Evolutionary conservation across 2,113 vertebrate genomes (phyloP), one percentile per base, ranked within the genome.

Genomic region (Lampris incognitus): DNA sequence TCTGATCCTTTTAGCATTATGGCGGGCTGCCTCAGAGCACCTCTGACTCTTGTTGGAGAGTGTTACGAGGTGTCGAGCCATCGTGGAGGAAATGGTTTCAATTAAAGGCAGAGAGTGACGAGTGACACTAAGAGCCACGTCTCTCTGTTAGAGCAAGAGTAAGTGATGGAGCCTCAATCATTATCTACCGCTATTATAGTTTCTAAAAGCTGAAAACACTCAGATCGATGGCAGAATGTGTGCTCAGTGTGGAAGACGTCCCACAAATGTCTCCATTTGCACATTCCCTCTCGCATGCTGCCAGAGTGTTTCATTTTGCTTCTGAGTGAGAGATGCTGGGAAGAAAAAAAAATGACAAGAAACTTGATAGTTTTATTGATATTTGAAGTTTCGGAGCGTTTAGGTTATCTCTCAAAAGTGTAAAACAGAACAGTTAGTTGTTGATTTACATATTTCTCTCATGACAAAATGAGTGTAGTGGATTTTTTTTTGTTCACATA

Each of bases 311-410:
- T 84, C 87, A 86, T 89, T 85, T 87, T 76, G 82, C 72, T 89
- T 82, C 61, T 73, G 89, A 81, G 89, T 85, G 85, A 83, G 91
- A 42, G 86, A 81, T 66, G 84, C 87, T 92, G 89, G 24, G 24
- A 24, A 24, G 24, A 24, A 92, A 89, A 88, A 81, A 84, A 62
- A 85, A 75, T 79, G 80, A 87, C 81, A 85, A 81, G 78, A 88
- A 89, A 83, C 54, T 84, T 89, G 89, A 88, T 91, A 91, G 88
- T 90, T 93, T 92, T 85, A 82, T 91, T 91, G 87, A 91, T 88
- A 89, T 87, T 85, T 87, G 83, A 90, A 87, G 85, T 91, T 91
- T 91, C 81, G 40, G 79, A 90, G 65, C 84, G 78, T 91, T 92
- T 92, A 87, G 81, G 70, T 74, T 79, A 70, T 63, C 81, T 74